phyloP scores from a whole-genome alignment of 2,797 vertebrate genomes.

The Mallotus villosus region DNA sequence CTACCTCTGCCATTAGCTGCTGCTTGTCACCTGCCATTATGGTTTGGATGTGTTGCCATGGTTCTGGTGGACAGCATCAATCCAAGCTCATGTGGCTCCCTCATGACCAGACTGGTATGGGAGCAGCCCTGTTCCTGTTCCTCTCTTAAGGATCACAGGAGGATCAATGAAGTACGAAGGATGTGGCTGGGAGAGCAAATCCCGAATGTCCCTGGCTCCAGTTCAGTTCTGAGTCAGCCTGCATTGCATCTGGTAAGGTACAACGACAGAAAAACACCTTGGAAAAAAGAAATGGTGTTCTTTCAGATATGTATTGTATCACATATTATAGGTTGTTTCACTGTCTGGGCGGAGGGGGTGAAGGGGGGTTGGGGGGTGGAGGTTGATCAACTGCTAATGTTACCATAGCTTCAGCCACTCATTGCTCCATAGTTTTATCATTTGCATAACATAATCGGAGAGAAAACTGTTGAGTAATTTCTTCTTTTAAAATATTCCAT shows the following conservation, averaged over 20 bases:
- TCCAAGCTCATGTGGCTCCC: conserved; percentile 30
- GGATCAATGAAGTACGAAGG: not conserved
- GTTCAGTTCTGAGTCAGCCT: not conserved
- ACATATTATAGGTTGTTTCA: too few species aligned
- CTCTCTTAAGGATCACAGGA: not conserved
- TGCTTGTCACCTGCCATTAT: conserved; percentile 49
- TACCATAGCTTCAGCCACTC: conserved; percentile 10
- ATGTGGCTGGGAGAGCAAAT: not conserved
- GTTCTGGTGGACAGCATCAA: conserved; percentile 40
- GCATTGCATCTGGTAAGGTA: too few species aligned
- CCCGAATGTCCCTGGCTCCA: conserved; percentile 25
- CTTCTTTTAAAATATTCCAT: conserved; percentile 36
- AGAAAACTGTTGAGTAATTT: conserved; percentile 37
- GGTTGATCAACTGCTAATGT: conserved; percentile 2
- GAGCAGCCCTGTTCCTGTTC: not conserved
- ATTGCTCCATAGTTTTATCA: conserved; percentile 24
- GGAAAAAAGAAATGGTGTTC: too few species aligned
- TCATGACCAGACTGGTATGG: not conserved
- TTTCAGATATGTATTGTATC: too few species aligned
- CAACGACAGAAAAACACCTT: too few species aligned
- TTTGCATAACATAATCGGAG: conserved; percentile 39
- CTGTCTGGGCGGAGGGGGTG: too few species aligned
- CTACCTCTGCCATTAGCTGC: too few species aligned
- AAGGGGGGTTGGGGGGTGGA: too few species aligned
- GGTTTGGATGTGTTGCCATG: conserved; percentile 35